Evolutionary conservation across 2,797 vertebrate genomes (phyloP).

Genomic region (Buceros bicornis): DNA sequence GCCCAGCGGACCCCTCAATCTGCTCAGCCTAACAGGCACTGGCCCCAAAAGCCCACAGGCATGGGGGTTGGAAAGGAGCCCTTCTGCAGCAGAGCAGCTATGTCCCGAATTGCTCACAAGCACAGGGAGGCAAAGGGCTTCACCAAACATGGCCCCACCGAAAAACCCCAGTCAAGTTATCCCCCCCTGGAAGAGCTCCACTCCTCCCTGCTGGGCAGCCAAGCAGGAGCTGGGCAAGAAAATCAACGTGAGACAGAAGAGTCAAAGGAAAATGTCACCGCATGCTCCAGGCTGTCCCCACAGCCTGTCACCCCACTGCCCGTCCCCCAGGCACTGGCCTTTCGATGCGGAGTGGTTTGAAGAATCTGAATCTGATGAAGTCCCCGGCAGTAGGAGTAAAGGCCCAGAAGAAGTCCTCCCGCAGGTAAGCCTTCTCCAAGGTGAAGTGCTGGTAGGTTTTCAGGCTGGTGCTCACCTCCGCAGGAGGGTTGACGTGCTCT

Average conservation of each 20-base stretch:
- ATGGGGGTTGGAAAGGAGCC: background rate
- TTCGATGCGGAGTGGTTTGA: constrained; percentile 93
- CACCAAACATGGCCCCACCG: background rate
- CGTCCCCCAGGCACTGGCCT: constrained; percentile 79
- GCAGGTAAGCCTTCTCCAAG: constrained; percentile 95
- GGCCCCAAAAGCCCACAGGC: background rate
- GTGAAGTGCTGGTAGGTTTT: constrained; percentile 99
- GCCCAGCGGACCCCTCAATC: background rate
- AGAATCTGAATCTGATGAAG: constrained; percentile 96
- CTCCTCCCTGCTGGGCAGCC: background rate
- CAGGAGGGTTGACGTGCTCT: constrained; percentile 94
- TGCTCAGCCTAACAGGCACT: background rate
- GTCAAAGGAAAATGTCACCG: background rate
- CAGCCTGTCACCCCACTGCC: background rate
- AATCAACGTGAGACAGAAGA: background rate
- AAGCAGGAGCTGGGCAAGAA: background rate
- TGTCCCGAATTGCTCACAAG: background rate
- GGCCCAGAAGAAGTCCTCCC: constrained; percentile 99
- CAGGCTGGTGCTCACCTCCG: constrained; percentile 96
- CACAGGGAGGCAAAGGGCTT: background rate
- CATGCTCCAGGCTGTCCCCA: background rate
- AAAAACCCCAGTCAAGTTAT: background rate
- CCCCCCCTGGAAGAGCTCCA: background rate
- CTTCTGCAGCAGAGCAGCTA: background rate
- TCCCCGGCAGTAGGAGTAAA: constrained; percentile 95